These are phyloP conservation scores for Diaperis boleti DNA, from an alignment of 2,888 invertebrate species.

Conservation along the genomic window DNA sequence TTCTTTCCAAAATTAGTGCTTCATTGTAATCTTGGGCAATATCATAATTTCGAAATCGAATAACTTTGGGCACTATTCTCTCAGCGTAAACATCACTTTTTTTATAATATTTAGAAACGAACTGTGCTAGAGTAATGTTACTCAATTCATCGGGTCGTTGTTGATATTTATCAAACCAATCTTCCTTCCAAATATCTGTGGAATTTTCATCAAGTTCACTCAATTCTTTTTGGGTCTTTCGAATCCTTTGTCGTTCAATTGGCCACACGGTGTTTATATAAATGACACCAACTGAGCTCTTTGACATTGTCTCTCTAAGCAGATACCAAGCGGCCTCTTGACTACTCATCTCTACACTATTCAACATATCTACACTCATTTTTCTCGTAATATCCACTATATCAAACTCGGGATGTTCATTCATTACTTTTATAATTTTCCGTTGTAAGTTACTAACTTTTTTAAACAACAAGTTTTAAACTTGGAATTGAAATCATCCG, in stretches of 20 bases:
- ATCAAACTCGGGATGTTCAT: constrained; percentile 60
- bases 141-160: constrained; percentile 59
- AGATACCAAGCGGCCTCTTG: constrained; percentile 67
- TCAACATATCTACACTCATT: constrained; percentile 57
- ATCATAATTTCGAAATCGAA: constrained; percentile 61
- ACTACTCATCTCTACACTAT: constrained; percentile 58
- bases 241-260: constrained; percentile 58
- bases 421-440: constrained; percentile 54
- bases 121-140: constrained; percentile 60
- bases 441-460: constrained; percentile 60
- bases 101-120: constrained; percentile 57
- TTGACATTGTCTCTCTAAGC: constrained; percentile 63
- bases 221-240: constrained; percentile 57
- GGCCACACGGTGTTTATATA: constrained; percentile 63
- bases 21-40: constrained; percentile 53
- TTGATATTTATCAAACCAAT: constrained; percentile 63
- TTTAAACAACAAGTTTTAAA: too few species aligned
- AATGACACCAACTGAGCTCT: constrained; percentile 53
- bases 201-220: constrained; percentile 56
- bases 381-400: constrained; percentile 52
- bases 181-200: constrained; percentile 64
- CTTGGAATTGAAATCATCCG: too few species aligned
- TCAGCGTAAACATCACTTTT: constrained; percentile 37
- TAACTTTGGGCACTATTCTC: constrained; percentile 53
- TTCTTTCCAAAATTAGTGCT: background rate